phyloP scores from a whole-genome alignment of 2,797 vertebrate genomes.

The Taenioides sp. region DNA sequence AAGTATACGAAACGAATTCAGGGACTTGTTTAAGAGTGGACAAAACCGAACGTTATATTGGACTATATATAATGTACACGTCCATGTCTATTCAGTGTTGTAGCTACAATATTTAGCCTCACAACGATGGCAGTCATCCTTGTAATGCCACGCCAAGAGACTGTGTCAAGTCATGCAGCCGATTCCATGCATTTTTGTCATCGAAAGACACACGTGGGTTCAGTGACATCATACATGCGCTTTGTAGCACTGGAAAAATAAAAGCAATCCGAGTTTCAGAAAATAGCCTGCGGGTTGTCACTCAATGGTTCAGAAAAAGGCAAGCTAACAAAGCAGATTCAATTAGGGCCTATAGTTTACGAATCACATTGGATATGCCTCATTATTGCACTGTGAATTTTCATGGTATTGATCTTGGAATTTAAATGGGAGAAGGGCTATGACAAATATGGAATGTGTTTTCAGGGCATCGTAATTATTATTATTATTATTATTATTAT shows the following conservation, averaged over 20 bases:
- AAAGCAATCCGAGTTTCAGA: constrained; percentile 65
- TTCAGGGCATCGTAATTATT: not conserved
- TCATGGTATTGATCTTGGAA: constrained; percentile 17
- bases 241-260: constrained; percentile 66
- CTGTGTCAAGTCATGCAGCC: constrained; percentile 59
- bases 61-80: constrained; percentile 58
- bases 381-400: constrained; percentile 25
- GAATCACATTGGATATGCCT: constrained; percentile 6
- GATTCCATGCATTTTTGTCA: constrained; percentile 63
- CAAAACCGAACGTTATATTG: constrained; percentile 20
- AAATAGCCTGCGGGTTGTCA: constrained; percentile 42
- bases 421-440: not conserved
- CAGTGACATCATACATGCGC: constrained; percentile 46
- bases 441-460: not conserved
- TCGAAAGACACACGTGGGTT: constrained; percentile 43
- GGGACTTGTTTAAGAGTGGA: constrained; percentile 51
- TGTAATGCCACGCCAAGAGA: constrained; percentile 62
- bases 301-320: constrained; percentile 31
- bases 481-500: not conserved
- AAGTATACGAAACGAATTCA: constrained; percentile 54
- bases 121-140: constrained; percentile 58
- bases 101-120: constrained; percentile 62
- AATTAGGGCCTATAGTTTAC: constrained; percentile 8
- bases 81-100: constrained; percentile 71
- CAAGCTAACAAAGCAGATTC: constrained; percentile 7